Base-by-base conservation (phyloP, 1,140 invertebrate genomes). In the Trachelipus rathkii region DNA sequence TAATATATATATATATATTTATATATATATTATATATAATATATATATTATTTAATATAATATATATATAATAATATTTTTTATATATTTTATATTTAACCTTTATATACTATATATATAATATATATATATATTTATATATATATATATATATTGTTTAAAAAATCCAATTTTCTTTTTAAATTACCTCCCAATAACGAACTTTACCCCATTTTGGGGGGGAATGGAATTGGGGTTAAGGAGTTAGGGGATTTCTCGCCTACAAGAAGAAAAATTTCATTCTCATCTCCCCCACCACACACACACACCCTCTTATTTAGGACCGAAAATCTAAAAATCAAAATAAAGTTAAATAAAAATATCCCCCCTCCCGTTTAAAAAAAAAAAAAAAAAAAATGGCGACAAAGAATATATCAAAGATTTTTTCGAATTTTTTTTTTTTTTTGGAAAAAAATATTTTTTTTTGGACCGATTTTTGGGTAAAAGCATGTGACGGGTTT, bases 71-170 rank as follows among this genome's bases (percentile, higher is more conserved):
- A n/a, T n/a, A n/a, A n/a, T n/a, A n/a, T n/a, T n/a, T n/a, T n/a
- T n/a, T n/a, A n/a, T n/a, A n/a, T n/a, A n/a, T n/a, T n/a, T n/a
- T n/a, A n/a, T n/a, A n/a, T n/a, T n/a, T n/a, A n/a, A n/a, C n/a
- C n/a, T n/a, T n/a, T 68, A 44, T 33, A 68, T 43, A 68, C n/a
- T 67, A 68, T 68, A 68, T 68, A 68, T 43, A 71, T 71, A 46
- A 66, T 72, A 69, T 75, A 69, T 70, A 45, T 70, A 45, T 75
- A 69, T 75, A 45, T 70, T 44, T 75, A n/a, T 75, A 69, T 75
- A 66, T 75, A 44, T 70, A 66, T 75, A 44, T 75, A 66, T 60
- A 74, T 13, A 46, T 67, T 5, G 10, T 43, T 44, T 44, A 23
- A 44, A 68, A 33, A 33, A 33, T 33, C 33, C 33, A 33, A 33